Evolutionary conservation across 1,140 invertebrate genomes (phyloP), one percentile per base, ranked within the genome.

Genomic region (Drosophila nannoptera): DNA sequence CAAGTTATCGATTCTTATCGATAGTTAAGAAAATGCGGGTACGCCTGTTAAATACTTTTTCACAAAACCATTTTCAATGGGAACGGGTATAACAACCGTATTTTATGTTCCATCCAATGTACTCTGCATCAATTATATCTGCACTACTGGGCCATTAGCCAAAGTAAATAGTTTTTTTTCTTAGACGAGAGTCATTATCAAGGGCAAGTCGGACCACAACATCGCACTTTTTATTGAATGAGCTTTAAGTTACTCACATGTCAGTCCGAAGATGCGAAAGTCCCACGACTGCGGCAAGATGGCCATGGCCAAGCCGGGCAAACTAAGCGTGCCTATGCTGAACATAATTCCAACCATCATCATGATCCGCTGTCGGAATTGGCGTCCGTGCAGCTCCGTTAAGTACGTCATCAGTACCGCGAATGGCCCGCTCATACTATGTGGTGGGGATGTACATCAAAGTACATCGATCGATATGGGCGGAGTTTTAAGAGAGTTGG

Each of bases 381-480:
- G 91, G 0, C 91, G 91, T 2, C 91, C 90, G 87, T 94, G 93
- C 33, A 94, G 91, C 89, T 95, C 94, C 0, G 93, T 92, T 38
- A 94, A 72, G 75, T 94, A 95, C 0, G 93, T 91, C 75, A 94
- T 92, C n/a, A 94, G 89, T 0, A 94, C 92, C 0, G 94, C 93
- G 77, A 93, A 94, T 1, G 94, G 94, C 0, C 94, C 94, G 84
- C 94, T 94, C 73, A 94, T 92, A 55, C 94, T 95, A 48, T 5
- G 11, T 43, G 40, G 6, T 43, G 12, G 29, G 56, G 56, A 45
- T n/a, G 55, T 52, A n/a, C 45, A 35, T 88, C 68, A 43, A 14
- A 50, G 63, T 56, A 49, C 45, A 58, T 66, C 64, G 46, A 29
- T 43, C 31, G 52, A 56, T 9, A 40, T 49, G 29, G 49, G 32